Evolutionary conservation across 2,113 vertebrate genomes (phyloP), one percentile per base, ranked within the genome.

Genomic region (Thalassoma bifasciatum): DNA sequence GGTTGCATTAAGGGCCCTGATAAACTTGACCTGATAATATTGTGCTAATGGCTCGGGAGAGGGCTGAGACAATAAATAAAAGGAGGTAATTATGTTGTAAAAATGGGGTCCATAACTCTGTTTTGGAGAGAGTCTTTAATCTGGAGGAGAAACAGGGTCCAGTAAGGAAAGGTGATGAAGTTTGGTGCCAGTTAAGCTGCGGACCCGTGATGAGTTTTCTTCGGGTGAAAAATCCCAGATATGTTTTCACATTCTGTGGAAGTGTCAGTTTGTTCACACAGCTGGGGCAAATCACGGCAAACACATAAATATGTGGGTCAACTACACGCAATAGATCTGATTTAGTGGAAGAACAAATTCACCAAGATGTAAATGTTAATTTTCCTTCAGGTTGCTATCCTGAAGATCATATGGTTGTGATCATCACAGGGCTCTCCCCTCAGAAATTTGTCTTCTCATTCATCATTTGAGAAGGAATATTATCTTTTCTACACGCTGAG

Each of bases 11-110:
- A 77, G 57, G 66, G 76, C 46, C 67, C 57, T 70, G 72, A 86
- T 85, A 68, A 49, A 73, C 76, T 16, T 82, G 47, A 77, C 71
- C 83, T 86, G 89, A 88, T 90, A 88, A 90, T 91, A 92, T 84
- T 88, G 72, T 70, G 69, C 79, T 82, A 87, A 86, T 83, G 91
- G 76, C 44, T 79, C 74, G 3, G 53, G 75, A 71, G 81, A 38
- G 34, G 61, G 51, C 61, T 73, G 40, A 62, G 81, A 82, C 81
- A 92, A 92, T 84, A 92, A 91, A 91, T 83, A 84, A 62, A 70
- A 65, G 56, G 37, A 73, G 63, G 74, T 83, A 90, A 88, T 88
- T 75, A 76, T 0, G 59, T 49, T 49, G 73, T 88, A 77, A 66
- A 63, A 84, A 77, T 34, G 49, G 65, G 34, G 34, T 22, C 16